These are phyloP conservation scores for Hyaena hyaena DNA, from an alignment of 2,113 vertebrate species.

Conservation along the genomic window DNA sequence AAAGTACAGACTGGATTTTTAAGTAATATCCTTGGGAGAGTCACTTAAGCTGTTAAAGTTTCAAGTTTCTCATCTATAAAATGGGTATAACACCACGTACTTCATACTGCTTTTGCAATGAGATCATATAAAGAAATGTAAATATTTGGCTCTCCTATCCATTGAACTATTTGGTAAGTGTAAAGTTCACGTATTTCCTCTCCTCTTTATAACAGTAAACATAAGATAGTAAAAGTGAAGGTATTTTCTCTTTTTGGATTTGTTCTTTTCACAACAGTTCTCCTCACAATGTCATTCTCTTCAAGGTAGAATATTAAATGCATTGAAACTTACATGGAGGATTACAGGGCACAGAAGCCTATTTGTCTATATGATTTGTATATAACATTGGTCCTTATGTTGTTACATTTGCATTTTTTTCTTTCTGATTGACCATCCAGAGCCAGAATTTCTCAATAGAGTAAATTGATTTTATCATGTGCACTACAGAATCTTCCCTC, in stretches of 20 bases:
- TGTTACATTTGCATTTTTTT: not conserved
- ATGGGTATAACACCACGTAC: not conserved
- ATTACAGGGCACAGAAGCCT: not conserved
- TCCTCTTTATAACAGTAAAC: not conserved
- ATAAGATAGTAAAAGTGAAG: not conserved
- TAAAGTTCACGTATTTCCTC: not conserved
- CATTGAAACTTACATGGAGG: not conserved
- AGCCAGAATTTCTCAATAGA: not conserved
- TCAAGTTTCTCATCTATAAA: not conserved
- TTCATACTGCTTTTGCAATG: not conserved
- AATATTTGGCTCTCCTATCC: not conserved
- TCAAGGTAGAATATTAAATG: not conserved
- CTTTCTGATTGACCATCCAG: not conserved
- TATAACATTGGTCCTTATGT: not conserved
- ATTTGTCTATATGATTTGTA: not conserved
- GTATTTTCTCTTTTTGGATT: not conserved
- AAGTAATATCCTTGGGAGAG: not conserved
- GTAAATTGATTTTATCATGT: not conserved
- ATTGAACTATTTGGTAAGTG: not conserved
- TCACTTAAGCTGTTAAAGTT: not conserved
- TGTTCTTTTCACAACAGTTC: not conserved
- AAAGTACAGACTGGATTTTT: not conserved
- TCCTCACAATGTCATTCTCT: not conserved
- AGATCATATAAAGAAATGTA: not conserved
- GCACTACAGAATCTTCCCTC: not conserved